A percentile compares a stretch with the other conserved stretches of the same genome.
phyloP scores from a whole-genome alignment of 2,797 vertebrate species.

The Corythornis leucogaster region DNA sequence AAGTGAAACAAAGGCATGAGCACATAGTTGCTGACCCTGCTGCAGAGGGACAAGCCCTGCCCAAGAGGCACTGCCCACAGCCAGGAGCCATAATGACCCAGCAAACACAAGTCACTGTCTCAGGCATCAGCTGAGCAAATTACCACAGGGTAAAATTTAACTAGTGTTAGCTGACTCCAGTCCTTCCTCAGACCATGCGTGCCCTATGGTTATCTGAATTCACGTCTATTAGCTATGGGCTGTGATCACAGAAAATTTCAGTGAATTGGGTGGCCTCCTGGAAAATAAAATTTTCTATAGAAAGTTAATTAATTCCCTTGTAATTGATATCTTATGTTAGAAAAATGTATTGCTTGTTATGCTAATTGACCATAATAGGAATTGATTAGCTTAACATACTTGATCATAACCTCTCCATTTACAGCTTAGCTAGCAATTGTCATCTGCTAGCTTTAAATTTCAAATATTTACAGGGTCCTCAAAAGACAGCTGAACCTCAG shows the following conservation, averaged over 20 bases:
- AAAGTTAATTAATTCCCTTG: neutral
- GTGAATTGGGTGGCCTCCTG: neutral
- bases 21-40: neutral
- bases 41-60: neutral
- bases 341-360: accelerated
- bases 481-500: neutral
- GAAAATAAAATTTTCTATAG: neutral
- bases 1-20: neutral
- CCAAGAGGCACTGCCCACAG: neutral
- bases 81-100: neutral
- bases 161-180: neutral
- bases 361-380: neutral
- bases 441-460: neutral
- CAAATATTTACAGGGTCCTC: neutral
- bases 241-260: accelerated
- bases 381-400: neutral
- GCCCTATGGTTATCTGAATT: neutral
- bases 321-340: neutral
- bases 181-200: neutral
- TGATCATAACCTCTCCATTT: neutral
- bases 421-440: neutral
- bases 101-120: neutral
- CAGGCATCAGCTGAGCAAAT: neutral
- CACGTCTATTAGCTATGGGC: accelerated
- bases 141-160: neutral